A percentile compares a stretch with the other conserved stretches of the same genome.
Conservation (phyloP, 2,888 invertebrate genomes). For the Abscondita cerata region DNA sequence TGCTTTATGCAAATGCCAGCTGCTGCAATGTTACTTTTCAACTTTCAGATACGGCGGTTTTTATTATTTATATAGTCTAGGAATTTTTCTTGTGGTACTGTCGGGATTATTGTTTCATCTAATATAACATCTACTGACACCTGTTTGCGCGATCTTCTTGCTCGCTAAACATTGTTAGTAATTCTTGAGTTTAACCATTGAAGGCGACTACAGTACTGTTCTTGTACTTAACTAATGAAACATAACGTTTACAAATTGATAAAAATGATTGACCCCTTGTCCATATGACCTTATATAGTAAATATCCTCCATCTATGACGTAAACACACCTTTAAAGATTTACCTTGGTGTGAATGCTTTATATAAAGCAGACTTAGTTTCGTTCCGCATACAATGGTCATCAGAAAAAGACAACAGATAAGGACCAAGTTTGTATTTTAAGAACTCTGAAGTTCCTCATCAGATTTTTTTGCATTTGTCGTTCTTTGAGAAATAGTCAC, state of each 20-base stretch:
- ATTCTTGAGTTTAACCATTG: conserved; percentile 10
- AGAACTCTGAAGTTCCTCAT: not conserved
- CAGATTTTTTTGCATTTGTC: not conserved
- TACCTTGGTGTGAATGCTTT: not conserved
- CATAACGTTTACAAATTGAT: not conserved
- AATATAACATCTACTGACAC: not conserved
- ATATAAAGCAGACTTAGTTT: not conserved
- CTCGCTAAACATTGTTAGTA: conserved; percentile 8
- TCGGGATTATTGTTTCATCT: conserved; percentile 1
- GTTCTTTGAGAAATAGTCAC: not conserved
- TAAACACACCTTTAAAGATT: too few species aligned
- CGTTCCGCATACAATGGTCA: not conserved
- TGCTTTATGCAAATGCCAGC: not conserved
- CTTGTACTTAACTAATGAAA: conserved; percentile 12
- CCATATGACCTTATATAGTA: not conserved
- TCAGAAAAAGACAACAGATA: not conserved
- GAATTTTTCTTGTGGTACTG: conserved; percentile 12
- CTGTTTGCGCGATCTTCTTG: conserved; percentile 2
- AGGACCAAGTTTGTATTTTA: not conserved
- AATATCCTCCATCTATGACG: not conserved
- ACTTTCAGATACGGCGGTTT: conserved; percentile 6
- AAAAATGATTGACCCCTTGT: not conserved
- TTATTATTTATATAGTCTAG: conserved; percentile 7
- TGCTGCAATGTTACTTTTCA: conserved; percentile 6
- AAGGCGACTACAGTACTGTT: conserved; percentile 8